Base-by-base conservation (phyloP, 2,113 vertebrate species). In the Tapirus terrestris region DNA sequence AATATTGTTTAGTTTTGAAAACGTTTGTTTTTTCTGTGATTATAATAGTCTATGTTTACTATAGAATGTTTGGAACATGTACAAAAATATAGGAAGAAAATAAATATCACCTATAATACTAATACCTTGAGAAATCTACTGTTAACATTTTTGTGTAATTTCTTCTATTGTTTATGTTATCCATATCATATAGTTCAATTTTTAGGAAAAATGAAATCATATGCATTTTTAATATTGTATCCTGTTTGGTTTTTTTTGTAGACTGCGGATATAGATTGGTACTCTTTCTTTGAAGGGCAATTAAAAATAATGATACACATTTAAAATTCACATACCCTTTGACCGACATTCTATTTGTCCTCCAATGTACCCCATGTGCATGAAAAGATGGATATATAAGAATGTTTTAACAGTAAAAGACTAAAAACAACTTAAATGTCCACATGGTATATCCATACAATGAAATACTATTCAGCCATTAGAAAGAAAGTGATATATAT, bases 241-340 rank as follows among this genome's bases (percentile, higher is more conserved):
- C 2, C 33, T 81, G 45, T 23, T 25, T 70, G 36, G 17, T 20
- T 17, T 33, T 70, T 86, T 72, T 58, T 65, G 43, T 79, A 84
- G 11, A 65, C 48, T 96, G 36, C 53, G 23, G n/a, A 21, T 91
- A 53, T 81, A 76, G 76, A 86, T 77, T 87, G 27, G 29, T 88
- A 92, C 16, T 61, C 14, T 81, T 33, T 82, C 33, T 77, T 73
- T 79, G n/a, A 70, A 92, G 18, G 53, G 16, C 72, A 92, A 89
- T 43, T 95, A 58, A 77, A 96, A 92, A 79, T 39, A 92, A 67
- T 68, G 10, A 80, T 80, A 79, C 36, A 77, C 91, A 83, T 77
- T 88, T 92, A 75, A 92, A 83, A 77, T 95, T 20, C 45, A 67
- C 12, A n/a, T 67, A 58, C 23, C 2, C 56, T 90, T 94, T 45